Conservation (phyloP, 2,113 vertebrate species). For the Scortum barcoo region DNA sequence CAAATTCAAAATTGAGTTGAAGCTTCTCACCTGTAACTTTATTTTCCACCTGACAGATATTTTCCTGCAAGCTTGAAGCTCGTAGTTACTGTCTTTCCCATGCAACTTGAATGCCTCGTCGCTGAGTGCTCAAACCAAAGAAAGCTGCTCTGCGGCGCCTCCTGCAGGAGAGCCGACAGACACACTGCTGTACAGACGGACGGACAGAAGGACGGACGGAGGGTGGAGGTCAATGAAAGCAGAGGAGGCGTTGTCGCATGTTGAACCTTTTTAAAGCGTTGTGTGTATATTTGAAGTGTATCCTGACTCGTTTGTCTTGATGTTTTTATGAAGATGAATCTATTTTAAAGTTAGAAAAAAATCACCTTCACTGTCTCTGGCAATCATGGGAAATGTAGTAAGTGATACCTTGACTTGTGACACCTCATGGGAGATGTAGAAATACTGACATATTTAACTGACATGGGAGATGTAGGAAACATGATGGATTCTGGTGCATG, state of each 20-base stretch:
- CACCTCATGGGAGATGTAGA: background rate
- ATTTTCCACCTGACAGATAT: background rate
- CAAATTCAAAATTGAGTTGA: too few relatives aligned
- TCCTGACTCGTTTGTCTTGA: slow-evolving; percentile 8
- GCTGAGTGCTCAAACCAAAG: slow-evolving; percentile 76
- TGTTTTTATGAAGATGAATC: slow-evolving; percentile 47
- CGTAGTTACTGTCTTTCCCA: slow-evolving; percentile 5
- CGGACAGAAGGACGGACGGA: background rate
- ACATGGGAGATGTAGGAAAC: background rate
- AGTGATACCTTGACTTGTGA: background rate
- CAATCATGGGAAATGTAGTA: slow-evolving; percentile 52
- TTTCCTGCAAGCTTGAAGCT: background rate
- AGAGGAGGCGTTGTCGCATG: background rate
- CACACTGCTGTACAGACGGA: slow-evolving; percentile 41
- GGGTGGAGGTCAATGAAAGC: background rate
- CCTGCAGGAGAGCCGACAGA: slow-evolving; percentile 30
- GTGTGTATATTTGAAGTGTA: slow-evolving; percentile 77
- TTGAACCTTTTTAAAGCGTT: slow-evolving; percentile 37
- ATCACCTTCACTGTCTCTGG: slow-evolving; percentile 46
- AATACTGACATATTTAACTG: background rate
- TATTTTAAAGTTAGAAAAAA: slow-evolving; percentile 30
- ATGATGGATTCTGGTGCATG: background rate
- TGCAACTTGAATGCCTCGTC: slow-evolving; percentile 37
- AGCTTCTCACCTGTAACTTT: too few relatives aligned
- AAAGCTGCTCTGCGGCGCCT: slow-evolving; percentile 51